Base-by-base conservation (phyloP, 2,888 invertebrate species). In the Agonopterix heracliana region DNA sequence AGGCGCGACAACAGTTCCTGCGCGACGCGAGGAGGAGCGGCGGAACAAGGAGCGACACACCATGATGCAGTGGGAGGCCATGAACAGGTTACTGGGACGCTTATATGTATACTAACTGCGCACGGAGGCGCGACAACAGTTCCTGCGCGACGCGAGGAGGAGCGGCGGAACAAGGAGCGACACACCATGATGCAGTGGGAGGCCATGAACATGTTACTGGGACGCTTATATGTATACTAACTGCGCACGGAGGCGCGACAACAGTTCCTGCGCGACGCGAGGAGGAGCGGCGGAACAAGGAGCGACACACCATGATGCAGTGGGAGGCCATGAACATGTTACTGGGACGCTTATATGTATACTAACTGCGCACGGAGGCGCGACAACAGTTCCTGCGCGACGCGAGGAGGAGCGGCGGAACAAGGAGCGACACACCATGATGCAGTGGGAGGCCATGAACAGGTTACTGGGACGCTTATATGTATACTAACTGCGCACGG, bases 371-470 rank as follows among this genome's bases (percentile, higher is more conserved):
- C 36, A 44, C 70, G 9, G 74, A 74, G 17, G 56, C 61, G 26
- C 70, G 78, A 14, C 57, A 66, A 47, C 55, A 74, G 56, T 74
- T 64, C 64, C 71, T 80, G 59, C 62, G 55, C 9, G 78, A 81
- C 10, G 55, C 9, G 78, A 81, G 9, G 78, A 89, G 59, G 65
- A 55, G 47, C 66, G 59, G 47, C 62, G 76, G 0, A 51, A 71
- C 50, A 74, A 71, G 50, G 72, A 81, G 44, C 60, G 74, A 51
- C 61, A 78, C 53, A 90, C 89, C 55, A 60, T 73, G 57, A 68
- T 76, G 40, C 88, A 89, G 63, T 91, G 90, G 90, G 89, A 89
- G 52, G 75, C 90, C 60, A 73, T 90, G 70, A 91, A 91, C 65
- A 80, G 85, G 86, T 80, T 26, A 26, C 26, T 17, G 7, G 26